These are phyloP conservation scores for Drosophila ironensis DNA, from an alignment of 1,140 invertebrate genomes.

Conservation along the genomic window DNA sequence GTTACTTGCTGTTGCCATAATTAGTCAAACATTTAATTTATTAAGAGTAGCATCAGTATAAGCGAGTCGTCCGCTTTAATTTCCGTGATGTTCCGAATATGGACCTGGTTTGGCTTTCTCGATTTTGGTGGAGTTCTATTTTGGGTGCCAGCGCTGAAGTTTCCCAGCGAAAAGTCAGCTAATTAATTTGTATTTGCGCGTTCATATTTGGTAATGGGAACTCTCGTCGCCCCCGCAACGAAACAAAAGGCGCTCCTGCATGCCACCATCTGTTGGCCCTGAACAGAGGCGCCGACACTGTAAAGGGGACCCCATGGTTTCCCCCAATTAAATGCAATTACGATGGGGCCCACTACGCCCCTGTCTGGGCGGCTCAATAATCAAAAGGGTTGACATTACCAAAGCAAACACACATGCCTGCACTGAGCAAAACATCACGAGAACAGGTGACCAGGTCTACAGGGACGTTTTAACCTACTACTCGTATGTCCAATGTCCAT, in stretches of 20 bases:
- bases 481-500: too few species aligned
- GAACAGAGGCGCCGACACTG: neutral
- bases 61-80: slow-evolving; percentile 18
- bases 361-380: slow-evolving; percentile 7
- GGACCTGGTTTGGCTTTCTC: slow-evolving; percentile 11
- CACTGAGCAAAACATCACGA: slow-evolving; percentile 5
- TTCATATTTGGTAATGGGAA: slow-evolving; percentile 42
- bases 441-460: too few species aligned
- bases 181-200: slow-evolving; percentile 48
- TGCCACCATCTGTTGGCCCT: slow-evolving; percentile 18
- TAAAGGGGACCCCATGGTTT: neutral
- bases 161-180: slow-evolving; percentile 39
- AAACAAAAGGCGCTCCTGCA: slow-evolving; percentile 11
- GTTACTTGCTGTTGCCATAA: slow-evolving; percentile 11
- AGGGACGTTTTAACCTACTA: too few species aligned
- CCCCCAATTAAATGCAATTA: slow-evolving; percentile 19
- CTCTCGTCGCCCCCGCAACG: slow-evolving; percentile 12
- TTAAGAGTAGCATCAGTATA: neutral
- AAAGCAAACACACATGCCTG: neutral
- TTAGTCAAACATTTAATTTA: slow-evolving; percentile 35
- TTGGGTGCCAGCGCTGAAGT: slow-evolving; percentile 11
- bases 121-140: slow-evolving; percentile 18
- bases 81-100: slow-evolving; percentile 49
- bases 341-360: slow-evolving; percentile 4
- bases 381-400: slow-evolving; percentile 40